phyloP scores from a whole-genome alignment of 1,140 invertebrate species.

The Cheumatopsyche charites region DNA sequence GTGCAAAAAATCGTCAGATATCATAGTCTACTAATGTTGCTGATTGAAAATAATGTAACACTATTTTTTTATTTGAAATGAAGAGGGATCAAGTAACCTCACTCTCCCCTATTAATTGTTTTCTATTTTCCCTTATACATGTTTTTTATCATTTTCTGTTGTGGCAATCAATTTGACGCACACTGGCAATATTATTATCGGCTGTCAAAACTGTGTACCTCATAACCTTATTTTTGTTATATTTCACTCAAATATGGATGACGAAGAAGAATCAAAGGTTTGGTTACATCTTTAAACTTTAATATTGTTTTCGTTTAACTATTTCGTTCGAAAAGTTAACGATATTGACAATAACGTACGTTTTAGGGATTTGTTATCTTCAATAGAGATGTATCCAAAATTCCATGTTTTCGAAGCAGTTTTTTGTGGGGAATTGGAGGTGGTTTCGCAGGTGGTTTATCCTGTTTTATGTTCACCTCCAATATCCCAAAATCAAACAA shows the following conservation, averaged over 20 bases:
- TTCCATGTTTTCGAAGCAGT: constrained; percentile 64
- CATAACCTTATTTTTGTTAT: constrained; percentile 6
- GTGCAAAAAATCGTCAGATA: no score
- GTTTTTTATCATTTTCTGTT: background rate
- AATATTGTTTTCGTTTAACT: background rate
- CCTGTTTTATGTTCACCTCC: constrained; percentile 67
- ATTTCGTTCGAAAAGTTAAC: background rate
- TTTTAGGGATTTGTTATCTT: constrained; percentile 53
- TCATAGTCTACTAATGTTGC: no score
- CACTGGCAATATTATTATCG: constrained; percentile 5
- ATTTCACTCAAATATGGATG: background rate
- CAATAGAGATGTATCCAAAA: constrained; percentile 59
- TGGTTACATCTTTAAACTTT: background rate
- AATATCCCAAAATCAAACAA: constrained; percentile 58
- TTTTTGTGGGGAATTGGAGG: constrained; percentile 64
- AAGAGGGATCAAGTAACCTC: no score
- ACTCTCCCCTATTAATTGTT: no score
- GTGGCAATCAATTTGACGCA: background rate
- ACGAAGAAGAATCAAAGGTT: constrained; percentile 7
- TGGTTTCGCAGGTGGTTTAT: constrained; percentile 62
- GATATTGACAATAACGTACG: background rate
- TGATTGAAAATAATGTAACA: no score
- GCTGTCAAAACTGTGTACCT: constrained; percentile 1
- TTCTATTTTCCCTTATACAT: no score
- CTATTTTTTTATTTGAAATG: no score